These are phyloP conservation scores for Gymnocypris eckloni DNA, from an alignment of 2,797 vertebrate species.

Conservation along the genomic window DNA sequence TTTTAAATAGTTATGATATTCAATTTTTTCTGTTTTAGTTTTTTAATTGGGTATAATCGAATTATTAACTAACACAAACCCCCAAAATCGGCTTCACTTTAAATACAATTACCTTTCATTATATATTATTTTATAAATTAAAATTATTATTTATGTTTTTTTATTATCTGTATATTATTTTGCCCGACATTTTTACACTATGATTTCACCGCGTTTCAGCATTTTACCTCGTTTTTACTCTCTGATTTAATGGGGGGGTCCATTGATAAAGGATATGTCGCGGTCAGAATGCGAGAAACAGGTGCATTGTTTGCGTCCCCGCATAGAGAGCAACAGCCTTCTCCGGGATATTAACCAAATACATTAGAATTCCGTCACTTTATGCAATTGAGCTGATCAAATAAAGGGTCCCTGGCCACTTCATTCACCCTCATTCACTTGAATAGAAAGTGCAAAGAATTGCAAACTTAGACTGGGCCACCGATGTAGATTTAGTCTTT, in stretches of 20 bases:
- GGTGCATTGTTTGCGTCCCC: constrained; percentile 76
- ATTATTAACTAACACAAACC: neutral
- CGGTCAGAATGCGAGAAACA: constrained; percentile 71
- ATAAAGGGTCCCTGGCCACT: constrained; percentile 97
- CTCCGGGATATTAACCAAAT: constrained; percentile 99
- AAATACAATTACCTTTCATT: neutral
- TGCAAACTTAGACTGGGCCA: constrained; percentile 98
- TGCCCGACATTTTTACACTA: neutral
- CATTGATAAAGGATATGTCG: constrained; percentile 81
- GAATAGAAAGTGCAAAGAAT: constrained; percentile 99
- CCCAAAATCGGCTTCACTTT: neutral
- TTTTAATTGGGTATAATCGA: neutral
- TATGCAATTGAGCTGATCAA: constrained; percentile 99
- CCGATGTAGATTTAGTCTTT: constrained; percentile 99
- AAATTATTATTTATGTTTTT: neutral
- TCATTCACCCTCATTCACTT: constrained; percentile 98
- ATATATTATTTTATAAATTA: neutral
- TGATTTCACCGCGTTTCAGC: constrained; percentile 1
- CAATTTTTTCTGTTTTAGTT: neutral
- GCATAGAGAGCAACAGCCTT: constrained; percentile 84
- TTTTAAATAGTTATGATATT: too few relatives aligned
- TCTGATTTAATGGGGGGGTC: constrained; percentile 59
- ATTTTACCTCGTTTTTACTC: constrained; percentile 28
- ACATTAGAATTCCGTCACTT: constrained; percentile 99
- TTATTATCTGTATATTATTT: neutral